Evolutionary conservation across 2,888 invertebrate genomes (phyloP), one percentile per base, ranked within the genome.

Genomic region (Chymomyza fuscimana): DNA sequence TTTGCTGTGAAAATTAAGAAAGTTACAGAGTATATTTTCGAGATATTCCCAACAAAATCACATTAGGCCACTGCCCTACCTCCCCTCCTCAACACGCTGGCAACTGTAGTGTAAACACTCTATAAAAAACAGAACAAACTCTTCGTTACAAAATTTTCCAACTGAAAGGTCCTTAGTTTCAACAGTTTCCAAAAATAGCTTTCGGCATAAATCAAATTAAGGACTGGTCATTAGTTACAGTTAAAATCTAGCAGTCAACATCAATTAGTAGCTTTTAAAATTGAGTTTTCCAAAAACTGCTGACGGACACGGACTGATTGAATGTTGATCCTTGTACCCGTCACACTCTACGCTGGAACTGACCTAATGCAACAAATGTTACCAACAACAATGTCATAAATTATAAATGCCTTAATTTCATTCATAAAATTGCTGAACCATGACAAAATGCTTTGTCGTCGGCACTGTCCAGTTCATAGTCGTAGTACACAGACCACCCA

Each of bases 321-420:
- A 46, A 15, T 12, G 40, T 12, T 46, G 10, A 12, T 12, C 40
- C 40, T 12, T 46, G 4, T 46, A 46, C 10, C 12, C 12, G 12
- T 12, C 40, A 3, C 40, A 46, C 32, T 32, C 7, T 46, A 46
- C 12, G 12, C 40, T 46, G 40, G 10, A 75, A 74, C 76, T 78
- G 80, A 85, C 80, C 83, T 82, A 75, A 60, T 70, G 60, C 80
- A 80, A 80, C 63, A 40, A 61, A 66, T 68, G 10, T n/a, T 19
- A n/a, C 6, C 16, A 15, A 54, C 16, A 7, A 50, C 40, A 59
- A 32, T 40, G 29, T 54, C 70, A 63, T 29, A 36, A 25, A 56
- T 52, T 40, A 25, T 19, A 62, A 58, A 32, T 51, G 51, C 36
- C 60, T 19, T 66, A 29, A 58, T 52, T 66, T 40, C 63, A 70